Percentiles rank a stretch among this genome's conserved stretches.
phyloP scores from a whole-genome alignment of 2,113 vertebrate species.

The Dipodomys spectabilis region DNA sequence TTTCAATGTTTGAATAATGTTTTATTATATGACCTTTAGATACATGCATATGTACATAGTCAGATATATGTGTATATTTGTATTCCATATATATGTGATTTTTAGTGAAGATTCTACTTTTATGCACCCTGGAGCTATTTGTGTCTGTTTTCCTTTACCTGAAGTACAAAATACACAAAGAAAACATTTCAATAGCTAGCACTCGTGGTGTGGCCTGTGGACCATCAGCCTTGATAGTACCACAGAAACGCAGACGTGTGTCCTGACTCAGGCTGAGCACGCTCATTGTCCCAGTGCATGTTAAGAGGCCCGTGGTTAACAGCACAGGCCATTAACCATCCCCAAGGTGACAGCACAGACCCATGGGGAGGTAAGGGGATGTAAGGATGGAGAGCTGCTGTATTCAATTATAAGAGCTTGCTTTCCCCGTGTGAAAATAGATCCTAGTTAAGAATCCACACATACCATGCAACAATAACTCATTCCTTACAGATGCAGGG shows the following conservation, averaged over 20 bases:
- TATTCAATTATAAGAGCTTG: no score
- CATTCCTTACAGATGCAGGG: neutral
- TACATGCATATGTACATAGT: no score
- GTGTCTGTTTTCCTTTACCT: neutral
- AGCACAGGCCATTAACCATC: neutral
- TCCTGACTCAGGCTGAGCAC: neutral
- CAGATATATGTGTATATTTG: no score
- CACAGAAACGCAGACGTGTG: neutral
- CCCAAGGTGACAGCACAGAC: fast-evolving
- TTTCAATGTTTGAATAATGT: no score
- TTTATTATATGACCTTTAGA: no score
- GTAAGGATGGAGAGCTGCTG: neutral
- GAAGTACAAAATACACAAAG: neutral
- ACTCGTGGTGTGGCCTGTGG: neutral
- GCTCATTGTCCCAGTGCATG: neutral
- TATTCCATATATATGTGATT: neutral
- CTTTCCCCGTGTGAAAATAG: neutral
- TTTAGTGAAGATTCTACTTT: neutral
- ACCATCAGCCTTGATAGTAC: neutral
- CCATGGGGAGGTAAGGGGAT: neutral
- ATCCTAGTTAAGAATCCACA: neutral
- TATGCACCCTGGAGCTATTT: neutral
- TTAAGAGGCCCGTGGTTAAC: neutral
- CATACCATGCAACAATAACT: neutral
- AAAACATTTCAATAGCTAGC: neutral